Evolutionary conservation across 2,888 invertebrate species (phyloP).

Genomic region (Hypena proboscidalis): DNA sequence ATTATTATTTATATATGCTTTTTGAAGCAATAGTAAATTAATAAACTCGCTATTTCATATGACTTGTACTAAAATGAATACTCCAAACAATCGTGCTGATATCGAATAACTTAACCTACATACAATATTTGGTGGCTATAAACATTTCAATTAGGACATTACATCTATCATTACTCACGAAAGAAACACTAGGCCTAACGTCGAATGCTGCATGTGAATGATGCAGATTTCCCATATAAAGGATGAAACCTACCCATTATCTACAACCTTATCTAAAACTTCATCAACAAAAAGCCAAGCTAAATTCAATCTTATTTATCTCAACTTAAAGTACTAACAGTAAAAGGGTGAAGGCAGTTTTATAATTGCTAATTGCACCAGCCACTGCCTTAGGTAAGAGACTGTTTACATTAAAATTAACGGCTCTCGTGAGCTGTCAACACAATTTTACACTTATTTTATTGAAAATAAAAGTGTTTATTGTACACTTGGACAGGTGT

Average conservation of each 20-base stretch:
- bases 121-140: constrained; percentile 29
- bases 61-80: too few species aligned
- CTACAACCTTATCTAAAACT: constrained; percentile 26
- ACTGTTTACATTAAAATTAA: constrained; percentile 54
- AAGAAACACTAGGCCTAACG: constrained; percentile 36
- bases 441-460: constrained; percentile 30
- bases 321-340: not conserved
- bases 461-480: constrained; percentile 26
- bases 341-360: not conserved
- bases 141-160: constrained; percentile 44
- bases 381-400: constrained; percentile 47
- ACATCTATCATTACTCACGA: constrained; percentile 48
- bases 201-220: constrained; percentile 54
- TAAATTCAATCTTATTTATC: constrained; percentile 6
- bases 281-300: not conserved
- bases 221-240: constrained; percentile 68
- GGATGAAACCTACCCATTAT: constrained; percentile 54
- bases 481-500: constrained; percentile 14
- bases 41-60: too few species aligned
- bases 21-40: too few species aligned
- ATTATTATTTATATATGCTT: too few species aligned
- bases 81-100: constrained; percentile 32
- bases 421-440: constrained; percentile 25
- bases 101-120: constrained; percentile 29
- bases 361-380: constrained; percentile 26